These are phyloP conservation scores for Pantherophis guttatus DNA, from an alignment of 2,113 vertebrate species.

Conservation along the genomic window DNA sequence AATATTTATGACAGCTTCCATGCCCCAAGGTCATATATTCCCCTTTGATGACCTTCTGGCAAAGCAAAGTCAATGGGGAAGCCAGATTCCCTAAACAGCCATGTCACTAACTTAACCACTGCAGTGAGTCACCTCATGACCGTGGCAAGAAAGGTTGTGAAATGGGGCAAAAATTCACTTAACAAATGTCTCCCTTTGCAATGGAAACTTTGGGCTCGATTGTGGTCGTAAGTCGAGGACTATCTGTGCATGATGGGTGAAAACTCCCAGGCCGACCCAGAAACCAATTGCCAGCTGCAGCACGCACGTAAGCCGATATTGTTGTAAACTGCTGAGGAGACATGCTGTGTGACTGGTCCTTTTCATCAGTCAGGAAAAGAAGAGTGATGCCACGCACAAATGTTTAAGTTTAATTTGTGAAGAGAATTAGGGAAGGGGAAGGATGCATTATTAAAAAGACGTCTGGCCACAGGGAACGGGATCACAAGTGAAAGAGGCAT, in stretches of 20 bases:
- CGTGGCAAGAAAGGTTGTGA: too few species aligned
- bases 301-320: not conserved
- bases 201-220: not conserved
- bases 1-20: not conserved
- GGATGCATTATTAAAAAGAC: not conserved
- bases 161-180: too few species aligned
- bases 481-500: constrained; percentile 7
- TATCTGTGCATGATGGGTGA: not conserved
- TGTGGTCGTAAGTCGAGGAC: not conserved
- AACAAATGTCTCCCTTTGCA: not conserved
- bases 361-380: constrained; percentile 43
- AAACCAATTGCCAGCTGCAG: not conserved
- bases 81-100: too few species aligned
- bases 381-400: constrained; percentile 14
- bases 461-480: constrained; percentile 13
- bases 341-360: constrained; percentile 53
- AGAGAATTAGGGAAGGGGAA: not conserved
- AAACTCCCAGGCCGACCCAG: not conserved
- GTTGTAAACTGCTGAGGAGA: constrained; percentile 41
- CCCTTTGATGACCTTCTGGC: too few species aligned
- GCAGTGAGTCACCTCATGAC: too few species aligned
- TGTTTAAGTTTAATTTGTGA: not conserved
- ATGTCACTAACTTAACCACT: too few species aligned
- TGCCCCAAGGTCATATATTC: not conserved
- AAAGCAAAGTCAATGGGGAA: too few species aligned